Evolutionary conservation across 2,113 vertebrate genomes (phyloP).

Genomic region (Scortum barcoo): DNA sequence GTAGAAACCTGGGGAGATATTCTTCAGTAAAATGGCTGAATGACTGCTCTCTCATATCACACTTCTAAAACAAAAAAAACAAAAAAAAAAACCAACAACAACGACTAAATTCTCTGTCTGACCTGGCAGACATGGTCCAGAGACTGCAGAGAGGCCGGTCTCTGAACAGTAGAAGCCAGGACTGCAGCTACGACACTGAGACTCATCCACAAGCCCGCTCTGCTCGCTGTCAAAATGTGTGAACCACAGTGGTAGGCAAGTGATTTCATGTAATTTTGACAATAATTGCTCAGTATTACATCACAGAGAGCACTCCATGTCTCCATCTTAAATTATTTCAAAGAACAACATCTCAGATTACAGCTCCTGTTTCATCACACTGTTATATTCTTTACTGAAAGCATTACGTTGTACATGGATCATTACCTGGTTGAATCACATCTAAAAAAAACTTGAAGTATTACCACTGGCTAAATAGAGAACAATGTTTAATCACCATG

Average conservation of each 20-base stretch:
- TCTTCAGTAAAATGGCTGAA: not conserved
- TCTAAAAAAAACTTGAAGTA: not conserved
- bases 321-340: not conserved
- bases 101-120: not conserved
- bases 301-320: not conserved
- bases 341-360: not conserved
- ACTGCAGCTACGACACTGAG: constrained; percentile 83
- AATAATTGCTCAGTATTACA: not conserved
- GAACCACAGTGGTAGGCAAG: not conserved
- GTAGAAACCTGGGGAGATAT: constrained; percentile 79
- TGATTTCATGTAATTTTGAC: not conserved
- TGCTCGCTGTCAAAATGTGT: constrained; percentile 74
- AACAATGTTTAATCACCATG: not conserved
- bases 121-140: constrained; percentile 84
- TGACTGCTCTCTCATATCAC: not conserved
- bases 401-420: not conserved
- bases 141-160: constrained; percentile 77
- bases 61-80: no score
- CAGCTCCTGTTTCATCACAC: not conserved
- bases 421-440: constrained; percentile 4
- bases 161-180: constrained; percentile 87
- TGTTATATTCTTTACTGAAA: not conserved
- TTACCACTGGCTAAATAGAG: not conserved
- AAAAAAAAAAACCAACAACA: no score
- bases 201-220: constrained; percentile 68